Conservation (phyloP, 1,140 invertebrate species). For the Drosophila serrata region DNA sequence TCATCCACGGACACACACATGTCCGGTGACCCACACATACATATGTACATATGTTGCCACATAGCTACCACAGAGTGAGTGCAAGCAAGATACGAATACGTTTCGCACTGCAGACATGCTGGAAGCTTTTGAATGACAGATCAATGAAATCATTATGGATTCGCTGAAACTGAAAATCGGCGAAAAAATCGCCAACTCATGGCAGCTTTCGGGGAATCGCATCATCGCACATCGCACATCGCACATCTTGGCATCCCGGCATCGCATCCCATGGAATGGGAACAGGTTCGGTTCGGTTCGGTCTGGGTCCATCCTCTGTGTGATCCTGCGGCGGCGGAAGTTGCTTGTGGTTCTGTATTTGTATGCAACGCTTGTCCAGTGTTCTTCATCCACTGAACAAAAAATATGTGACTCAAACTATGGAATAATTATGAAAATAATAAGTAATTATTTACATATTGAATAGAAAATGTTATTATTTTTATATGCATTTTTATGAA, state of each 20-base stretch:
- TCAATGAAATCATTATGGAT: constrained; percentile 81
- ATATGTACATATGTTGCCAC: not conserved
- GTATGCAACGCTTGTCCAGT: constrained; percentile 56
- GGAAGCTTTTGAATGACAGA: constrained; percentile 79
- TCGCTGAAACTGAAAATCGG: constrained; percentile 44
- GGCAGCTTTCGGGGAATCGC: constrained; percentile 37
- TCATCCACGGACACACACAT: constrained; percentile 3
- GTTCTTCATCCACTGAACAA: constrained; percentile 3
- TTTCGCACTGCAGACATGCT: constrained; percentile 62
- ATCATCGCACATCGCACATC: not conserved
- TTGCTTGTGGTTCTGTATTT: constrained; percentile 72
- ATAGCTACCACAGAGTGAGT: constrained; percentile 19
- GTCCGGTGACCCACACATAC: constrained; percentile 24
- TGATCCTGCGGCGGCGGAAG: constrained; percentile 77
- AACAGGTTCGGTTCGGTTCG: constrained; percentile 56
- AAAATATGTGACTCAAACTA: not conserved
- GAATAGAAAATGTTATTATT: not conserved
- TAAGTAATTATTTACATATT: not conserved
- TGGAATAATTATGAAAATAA: not conserved
- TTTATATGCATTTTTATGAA: not conserved
- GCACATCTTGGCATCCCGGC: not conserved
- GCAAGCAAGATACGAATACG: constrained; percentile 18
- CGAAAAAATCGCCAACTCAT: constrained; percentile 54
- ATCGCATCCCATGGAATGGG: constrained; percentile 16
- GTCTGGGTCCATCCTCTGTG: constrained; percentile 13